Percentiles rank a stretch among this genome's conserved stretches.
phyloP scores from a whole-genome alignment of 2,888 invertebrate genomes.

The Ctena decussata region DNA sequence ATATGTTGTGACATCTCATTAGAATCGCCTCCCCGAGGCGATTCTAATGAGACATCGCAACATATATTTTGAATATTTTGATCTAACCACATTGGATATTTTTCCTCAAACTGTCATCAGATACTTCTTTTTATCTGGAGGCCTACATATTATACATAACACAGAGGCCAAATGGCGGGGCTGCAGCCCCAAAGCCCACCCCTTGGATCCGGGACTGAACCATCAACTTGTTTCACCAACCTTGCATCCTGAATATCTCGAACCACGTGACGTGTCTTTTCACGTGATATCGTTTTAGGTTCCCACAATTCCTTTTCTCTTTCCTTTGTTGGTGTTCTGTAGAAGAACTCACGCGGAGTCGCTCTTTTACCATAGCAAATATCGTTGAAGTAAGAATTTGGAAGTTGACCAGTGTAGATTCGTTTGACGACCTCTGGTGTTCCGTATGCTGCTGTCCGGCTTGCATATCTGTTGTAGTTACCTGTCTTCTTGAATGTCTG shows the following conservation, averaged over 20 bases:
- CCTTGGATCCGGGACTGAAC: not conserved
- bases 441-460: conserved; percentile 35
- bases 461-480: not conserved
- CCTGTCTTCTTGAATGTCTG: not conserved
- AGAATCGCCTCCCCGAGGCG: no score
- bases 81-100: not conserved
- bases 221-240: conserved; percentile 4
- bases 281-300: conserved; percentile 56
- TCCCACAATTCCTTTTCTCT: conserved; percentile 48
- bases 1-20: no score
- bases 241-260: conserved; percentile 61
- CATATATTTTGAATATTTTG: not conserved
- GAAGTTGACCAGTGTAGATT: conserved; percentile 54
- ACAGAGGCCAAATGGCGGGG: not conserved
- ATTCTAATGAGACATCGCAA: not conserved
- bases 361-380: conserved; percentile 37
- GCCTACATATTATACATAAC: not conserved
- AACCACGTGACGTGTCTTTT: conserved; percentile 44
- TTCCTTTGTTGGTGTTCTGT: conserved; percentile 34
- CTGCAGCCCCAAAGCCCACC: no score
- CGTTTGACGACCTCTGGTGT: conserved; percentile 48
- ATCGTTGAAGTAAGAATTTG: conserved; percentile 53
- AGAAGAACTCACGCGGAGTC: conserved; percentile 40
- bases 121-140: not conserved
- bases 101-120: not conserved